A percentile compares a stretch with the other conserved stretches of the same genome.
phyloP scores from a whole-genome alignment of 53 echinoderm and acorn worm genomes.

The Holothuria leucospilota region DNA sequence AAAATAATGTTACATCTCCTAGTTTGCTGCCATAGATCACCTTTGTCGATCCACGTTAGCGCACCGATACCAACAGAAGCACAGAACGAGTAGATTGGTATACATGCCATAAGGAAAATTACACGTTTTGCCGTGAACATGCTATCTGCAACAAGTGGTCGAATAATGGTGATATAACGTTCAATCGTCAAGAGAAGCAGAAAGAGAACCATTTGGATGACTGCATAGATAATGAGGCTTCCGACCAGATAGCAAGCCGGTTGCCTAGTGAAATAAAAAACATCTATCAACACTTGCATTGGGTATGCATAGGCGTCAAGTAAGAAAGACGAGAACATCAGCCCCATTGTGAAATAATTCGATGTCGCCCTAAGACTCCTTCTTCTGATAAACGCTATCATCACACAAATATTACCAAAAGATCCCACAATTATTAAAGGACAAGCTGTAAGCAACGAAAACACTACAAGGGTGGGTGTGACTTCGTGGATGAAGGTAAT shows the following conservation, averaged over 20 bases:
- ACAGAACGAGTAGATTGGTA: background rate
- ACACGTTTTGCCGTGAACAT: background rate
- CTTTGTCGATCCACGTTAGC: background rate
- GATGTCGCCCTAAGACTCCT: background rate
- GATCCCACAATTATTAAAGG: background rate
- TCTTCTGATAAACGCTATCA: conserved; percentile 6
- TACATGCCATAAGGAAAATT: background rate
- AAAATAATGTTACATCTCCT: background rate
- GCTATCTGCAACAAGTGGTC: background rate
- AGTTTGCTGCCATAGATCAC: conserved; percentile 4
- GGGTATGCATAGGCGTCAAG: background rate
- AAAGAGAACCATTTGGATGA: background rate
- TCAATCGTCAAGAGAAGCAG: background rate
- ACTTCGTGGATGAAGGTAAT: background rate
- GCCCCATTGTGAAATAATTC: conserved; percentile 1
- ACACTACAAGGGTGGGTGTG: background rate
- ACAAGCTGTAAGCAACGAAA: background rate
- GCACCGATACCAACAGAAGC: background rate
- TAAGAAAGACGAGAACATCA: background rate
- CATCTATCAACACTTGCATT: background rate
- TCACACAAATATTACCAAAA: background rate
- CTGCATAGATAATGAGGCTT: no score
- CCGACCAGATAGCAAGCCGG: background rate
- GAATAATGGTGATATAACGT: conserved; percentile 1
- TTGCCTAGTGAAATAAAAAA: background rate